These are phyloP conservation scores for Drosophila baimaii DNA, from an alignment of 1,140 invertebrate genomes.

Conservation along the genomic window DNA sequence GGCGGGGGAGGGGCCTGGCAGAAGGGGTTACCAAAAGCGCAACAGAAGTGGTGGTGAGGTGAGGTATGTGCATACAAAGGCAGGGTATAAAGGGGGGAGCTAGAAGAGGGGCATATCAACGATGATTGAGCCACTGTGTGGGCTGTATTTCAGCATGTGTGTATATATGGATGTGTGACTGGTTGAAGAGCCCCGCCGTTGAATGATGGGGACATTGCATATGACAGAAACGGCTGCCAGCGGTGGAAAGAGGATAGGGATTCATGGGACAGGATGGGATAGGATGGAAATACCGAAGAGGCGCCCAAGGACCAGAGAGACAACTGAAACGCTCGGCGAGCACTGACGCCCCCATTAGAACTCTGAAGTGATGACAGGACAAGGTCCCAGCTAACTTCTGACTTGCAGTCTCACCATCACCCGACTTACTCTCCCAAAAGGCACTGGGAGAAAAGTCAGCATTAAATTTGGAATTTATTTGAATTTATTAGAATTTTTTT, in stretches of 20 bases:
- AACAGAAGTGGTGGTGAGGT: conserved; percentile 29
- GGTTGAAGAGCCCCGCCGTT: conserved; percentile 10
- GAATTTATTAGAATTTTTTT: too few relatives aligned
- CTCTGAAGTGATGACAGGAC: conserved; percentile 61
- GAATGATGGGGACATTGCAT: conserved; percentile 55
- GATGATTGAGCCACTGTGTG: conserved; percentile 41
- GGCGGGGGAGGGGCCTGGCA: not conserved
- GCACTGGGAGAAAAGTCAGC: conserved; percentile 5
- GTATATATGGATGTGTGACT: conserved; percentile 2
- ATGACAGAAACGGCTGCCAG: conserved; percentile 47
- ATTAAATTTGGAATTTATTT: not conserved
- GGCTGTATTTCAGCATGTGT: conserved; percentile 5
- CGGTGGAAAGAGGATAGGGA: not conserved
- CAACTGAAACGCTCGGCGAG: conserved; percentile 50
- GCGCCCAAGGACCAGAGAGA: conserved; percentile 7
- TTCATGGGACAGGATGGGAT: not conserved
- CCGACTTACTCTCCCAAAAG: not conserved
- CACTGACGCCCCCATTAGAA: conserved; percentile 57
- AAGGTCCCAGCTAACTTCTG: conserved; percentile 41
- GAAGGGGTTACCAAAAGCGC: too few relatives aligned
- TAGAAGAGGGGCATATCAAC: conserved; percentile 13
- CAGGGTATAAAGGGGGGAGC: not conserved
- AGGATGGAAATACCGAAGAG: not conserved
- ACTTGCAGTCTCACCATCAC: conserved; percentile 23
- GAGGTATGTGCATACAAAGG: not conserved